Base-by-base conservation (phyloP, 2,113 vertebrate genomes). In the Glaucomys volans region DNA sequence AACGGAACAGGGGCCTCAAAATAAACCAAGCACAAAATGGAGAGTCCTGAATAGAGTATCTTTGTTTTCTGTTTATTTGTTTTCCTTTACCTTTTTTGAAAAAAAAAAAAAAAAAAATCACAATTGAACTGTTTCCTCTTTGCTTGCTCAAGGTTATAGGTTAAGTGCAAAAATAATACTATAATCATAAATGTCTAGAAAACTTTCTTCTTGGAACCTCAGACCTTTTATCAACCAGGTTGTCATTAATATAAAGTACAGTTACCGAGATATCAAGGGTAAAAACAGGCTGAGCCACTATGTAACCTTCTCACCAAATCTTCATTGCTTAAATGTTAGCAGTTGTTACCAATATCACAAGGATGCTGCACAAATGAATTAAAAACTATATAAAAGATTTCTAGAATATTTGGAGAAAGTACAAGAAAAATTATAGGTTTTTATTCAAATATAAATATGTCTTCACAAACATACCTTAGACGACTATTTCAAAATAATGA, bases 401-500 rank as follows among this genome's bases (percentile, higher is more conserved):
- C 57, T 44, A 74, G 44, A 59, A 24, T 62, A 24, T 83, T 47
- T 93, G 59, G 35, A 62, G 11, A 83, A 91, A 76, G n/a, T 17
- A 57, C 8, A 89, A 66, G 52, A 94, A 74, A 90, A 89, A n/a
- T 1, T 54, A 76, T 30, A 54, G 26, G 3, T 0, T 87, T 75
- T 77, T 59, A 87, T 72, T 88, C 32, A 89, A 24, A 74, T 40
- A 13, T 83, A 91, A 80, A 95, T 66, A 69, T 24, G 54, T 30
- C 35, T 94, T 86, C 16, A 52, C 32, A 57, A 92, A 74, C 9
- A 26, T 42, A 75, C 90, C 26, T 66, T 66, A 2, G 44, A 71
- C 52, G 11, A 80, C 12, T 67, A 37, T 67, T 95, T 93, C 64
- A 91, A 93, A 90, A 88, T 47, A 77, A 91, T 50, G 4, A 74